A percentile compares a stretch with the other conserved stretches of the same genome.
Evolutionary conservation across 2,797 vertebrate genomes (phyloP).

Genomic region (Argya squamiceps): DNA sequence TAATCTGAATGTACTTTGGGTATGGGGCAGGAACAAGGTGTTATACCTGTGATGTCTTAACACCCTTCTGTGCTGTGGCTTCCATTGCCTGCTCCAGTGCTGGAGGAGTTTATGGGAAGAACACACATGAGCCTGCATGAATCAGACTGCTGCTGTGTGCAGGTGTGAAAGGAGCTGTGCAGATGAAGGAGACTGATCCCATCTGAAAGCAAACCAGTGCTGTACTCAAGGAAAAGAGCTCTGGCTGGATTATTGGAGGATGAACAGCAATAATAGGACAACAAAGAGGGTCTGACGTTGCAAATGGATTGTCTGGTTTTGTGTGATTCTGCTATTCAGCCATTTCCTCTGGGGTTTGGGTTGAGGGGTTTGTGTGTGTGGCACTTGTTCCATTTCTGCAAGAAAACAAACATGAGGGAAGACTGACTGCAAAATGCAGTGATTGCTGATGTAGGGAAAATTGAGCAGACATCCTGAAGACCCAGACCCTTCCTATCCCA

Average conservation of each 20-base stretch:
- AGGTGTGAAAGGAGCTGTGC: background rate
- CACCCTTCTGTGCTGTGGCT: background rate
- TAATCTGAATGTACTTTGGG: background rate
- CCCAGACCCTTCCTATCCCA: background rate
- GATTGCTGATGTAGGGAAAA: background rate
- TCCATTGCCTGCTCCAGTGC: accelerated
- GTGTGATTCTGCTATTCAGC: background rate
- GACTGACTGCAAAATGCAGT: background rate
- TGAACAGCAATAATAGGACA: background rate
- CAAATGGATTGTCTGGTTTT: background rate
- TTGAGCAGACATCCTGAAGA: background rate
- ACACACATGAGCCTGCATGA: accelerated
- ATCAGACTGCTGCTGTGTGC: background rate
- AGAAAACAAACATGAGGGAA: background rate
- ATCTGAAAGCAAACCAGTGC: background rate
- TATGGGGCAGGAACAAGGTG: background rate
- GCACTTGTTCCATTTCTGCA: background rate
- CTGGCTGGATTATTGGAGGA: background rate
- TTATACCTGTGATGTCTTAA: background rate
- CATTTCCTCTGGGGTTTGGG: background rate
- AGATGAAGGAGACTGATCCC: background rate
- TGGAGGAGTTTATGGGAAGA: background rate
- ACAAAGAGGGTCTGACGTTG: background rate
- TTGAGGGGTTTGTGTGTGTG: background rate
- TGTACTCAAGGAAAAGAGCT: background rate